A percentile compares a stretch with the other conserved stretches of the same genome.
These are phyloP conservation scores for Pyrrhia umbra DNA, from an alignment of 2,888 invertebrate genomes.

Conservation along the genomic window DNA sequence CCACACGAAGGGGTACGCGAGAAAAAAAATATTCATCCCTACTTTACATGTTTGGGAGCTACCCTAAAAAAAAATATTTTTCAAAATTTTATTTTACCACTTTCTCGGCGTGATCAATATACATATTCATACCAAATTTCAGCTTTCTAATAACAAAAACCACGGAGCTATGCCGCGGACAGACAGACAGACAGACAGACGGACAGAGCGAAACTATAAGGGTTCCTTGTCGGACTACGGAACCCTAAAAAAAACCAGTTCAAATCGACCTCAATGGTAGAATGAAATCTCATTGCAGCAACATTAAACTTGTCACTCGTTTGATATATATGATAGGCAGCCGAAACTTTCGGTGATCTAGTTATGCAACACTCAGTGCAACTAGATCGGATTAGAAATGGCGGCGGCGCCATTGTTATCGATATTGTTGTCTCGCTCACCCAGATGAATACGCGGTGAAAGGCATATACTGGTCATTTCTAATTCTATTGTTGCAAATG, in stretches of 20 bases:
- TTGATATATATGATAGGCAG: constrained; percentile 19
- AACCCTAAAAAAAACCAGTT: constrained; percentile 28
- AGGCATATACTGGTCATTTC: constrained; percentile 19
- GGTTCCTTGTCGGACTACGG: too few species aligned
- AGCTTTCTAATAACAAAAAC: too few species aligned
- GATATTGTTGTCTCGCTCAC: constrained; percentile 5
- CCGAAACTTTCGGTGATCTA: constrained; percentile 29
- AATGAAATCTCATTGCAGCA: constrained; percentile 1
- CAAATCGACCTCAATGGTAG: background rate
- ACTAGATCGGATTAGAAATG: constrained; percentile 27
- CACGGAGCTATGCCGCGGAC: too few species aligned
- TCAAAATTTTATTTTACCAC: too few species aligned
- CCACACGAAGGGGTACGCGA: too few species aligned
- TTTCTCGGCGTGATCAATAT: too few species aligned
- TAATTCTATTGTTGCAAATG: constrained; percentile 24
- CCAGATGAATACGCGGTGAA: constrained; percentile 21
- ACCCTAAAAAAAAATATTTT: too few species aligned
- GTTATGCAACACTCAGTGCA: constrained; percentile 33
- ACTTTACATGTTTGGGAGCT: too few species aligned
- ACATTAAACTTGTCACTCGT: constrained; percentile 26
- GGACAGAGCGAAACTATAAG: too few species aligned
- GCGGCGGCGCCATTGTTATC: constrained; percentile 28
- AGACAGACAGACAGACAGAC: too few species aligned
- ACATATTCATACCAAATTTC: too few species aligned
- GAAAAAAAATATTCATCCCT: too few species aligned